phyloP scores from a whole-genome alignment of 2,797 vertebrate genomes.

The Benthosema pterotum region DNA sequence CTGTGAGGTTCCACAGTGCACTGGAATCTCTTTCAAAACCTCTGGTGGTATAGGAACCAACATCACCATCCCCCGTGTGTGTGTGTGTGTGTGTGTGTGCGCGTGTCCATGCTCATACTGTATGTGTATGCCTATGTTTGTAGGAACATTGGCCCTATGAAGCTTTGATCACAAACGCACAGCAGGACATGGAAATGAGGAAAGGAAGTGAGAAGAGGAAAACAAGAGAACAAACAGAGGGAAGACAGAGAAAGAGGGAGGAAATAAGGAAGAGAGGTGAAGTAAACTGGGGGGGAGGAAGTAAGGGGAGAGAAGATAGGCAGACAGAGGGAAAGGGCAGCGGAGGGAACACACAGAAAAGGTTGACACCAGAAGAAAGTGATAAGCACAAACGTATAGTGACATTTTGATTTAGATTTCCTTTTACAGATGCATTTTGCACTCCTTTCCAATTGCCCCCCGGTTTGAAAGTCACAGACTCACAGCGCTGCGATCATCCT shows the following conservation, averaged over 20 bases:
- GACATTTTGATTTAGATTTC: background rate
- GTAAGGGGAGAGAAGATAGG: background rate
- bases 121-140: background rate
- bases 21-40: no score
- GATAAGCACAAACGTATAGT: background rate
- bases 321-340: no score
- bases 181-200: constrained; percentile 13
- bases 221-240: background rate
- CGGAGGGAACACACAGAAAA: no score
- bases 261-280: background rate
- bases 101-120: background rate
- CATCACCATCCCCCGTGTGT: constrained; percentile 1
- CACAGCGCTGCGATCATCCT: no score
- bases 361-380: background rate
- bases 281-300: background rate
- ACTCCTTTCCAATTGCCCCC: no score
- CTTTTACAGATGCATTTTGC: no score
- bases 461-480: no score
- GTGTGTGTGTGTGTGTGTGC: background rate
- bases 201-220: background rate
- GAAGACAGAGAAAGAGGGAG: background rate
- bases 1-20: no score
- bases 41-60: background rate
- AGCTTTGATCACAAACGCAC: constrained; percentile 61
- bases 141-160: constrained; percentile 55